Percentiles rank a stretch among this genome's conserved stretches.
Evolutionary conservation across 2,888 invertebrate species (phyloP).

Genomic region (Ectropis crepuscularia): DNA sequence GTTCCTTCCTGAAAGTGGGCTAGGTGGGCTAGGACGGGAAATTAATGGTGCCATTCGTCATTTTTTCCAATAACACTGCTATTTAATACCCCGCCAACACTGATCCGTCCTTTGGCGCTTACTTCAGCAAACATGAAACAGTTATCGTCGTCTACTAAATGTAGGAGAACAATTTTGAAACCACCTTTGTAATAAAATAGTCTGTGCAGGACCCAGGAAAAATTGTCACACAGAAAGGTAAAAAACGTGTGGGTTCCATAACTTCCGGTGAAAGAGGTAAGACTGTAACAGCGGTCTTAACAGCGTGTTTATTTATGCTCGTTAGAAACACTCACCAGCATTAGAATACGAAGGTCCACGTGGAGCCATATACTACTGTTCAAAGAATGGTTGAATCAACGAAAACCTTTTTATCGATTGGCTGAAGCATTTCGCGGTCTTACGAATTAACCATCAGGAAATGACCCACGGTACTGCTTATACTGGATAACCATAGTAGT

Average conservation of each 20-base stretch:
- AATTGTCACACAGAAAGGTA: slow-evolving; percentile 50
- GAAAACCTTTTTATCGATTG: too few species aligned
- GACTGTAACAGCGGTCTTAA: slow-evolving; percentile 63
- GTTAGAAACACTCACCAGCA: too few species aligned
- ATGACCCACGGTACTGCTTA: slow-evolving; percentile 53
- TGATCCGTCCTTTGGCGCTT: background rate
- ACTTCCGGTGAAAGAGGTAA: too few species aligned
- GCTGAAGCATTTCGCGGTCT: slow-evolving; percentile 6
- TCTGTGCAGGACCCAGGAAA: slow-evolving; percentile 44
- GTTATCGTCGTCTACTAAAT: too few species aligned
- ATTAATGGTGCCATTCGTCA: background rate
- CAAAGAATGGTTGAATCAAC: too few species aligned
- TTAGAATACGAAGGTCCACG: too few species aligned
- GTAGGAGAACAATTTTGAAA: too few species aligned
- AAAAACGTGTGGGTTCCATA: too few species aligned
- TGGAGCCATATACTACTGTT: slow-evolving; percentile 53
- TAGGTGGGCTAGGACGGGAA: background rate
- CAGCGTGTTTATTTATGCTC: slow-evolving; percentile 73
- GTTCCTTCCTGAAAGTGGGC: background rate
- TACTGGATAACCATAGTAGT: too few species aligned
- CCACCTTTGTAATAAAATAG: too few species aligned
- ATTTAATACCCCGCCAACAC: slow-evolving; percentile 1
- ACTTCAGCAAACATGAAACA: slow-evolving; percentile 4
- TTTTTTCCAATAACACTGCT: background rate
- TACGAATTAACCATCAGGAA: slow-evolving; percentile 23